These are phyloP conservation scores for Crypturellus tataupa DNA, from an alignment of 2,797 vertebrate species.

Conservation along the genomic window DNA sequence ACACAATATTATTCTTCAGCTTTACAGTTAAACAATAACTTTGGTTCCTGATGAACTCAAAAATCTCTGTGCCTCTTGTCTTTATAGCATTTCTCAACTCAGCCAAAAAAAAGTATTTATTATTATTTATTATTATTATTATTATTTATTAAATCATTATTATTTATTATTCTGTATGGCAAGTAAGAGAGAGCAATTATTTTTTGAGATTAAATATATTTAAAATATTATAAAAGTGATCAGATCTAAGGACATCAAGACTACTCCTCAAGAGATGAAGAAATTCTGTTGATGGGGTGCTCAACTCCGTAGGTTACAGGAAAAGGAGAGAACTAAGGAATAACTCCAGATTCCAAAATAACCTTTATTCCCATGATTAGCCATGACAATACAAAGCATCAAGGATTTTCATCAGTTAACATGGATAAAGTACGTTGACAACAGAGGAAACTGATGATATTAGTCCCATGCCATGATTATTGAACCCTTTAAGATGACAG, in stretches of 20 bases:
- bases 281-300: neutral
- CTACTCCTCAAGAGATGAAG: neutral
- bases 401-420: neutral
- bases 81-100: neutral
- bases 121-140: neutral
- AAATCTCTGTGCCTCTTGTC: neutral
- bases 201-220: neutral
- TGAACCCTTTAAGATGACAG: neutral
- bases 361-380: neutral
- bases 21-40: neutral
- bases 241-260: neutral
- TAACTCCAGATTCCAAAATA: constrained; percentile 14
- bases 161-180: neutral
- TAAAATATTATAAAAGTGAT: neutral
- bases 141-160: neutral
- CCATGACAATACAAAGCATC: neutral
- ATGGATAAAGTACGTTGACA: neutral
- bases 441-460: neutral
- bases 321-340: neutral
- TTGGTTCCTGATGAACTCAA: neutral
- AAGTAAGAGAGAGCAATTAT: neutral
- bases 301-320: neutral
- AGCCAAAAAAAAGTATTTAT: neutral
- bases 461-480: neutral
- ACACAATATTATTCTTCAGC: neutral